Evolutionary conservation across 2,113 vertebrate genomes (phyloP).

Genomic region (Bufo gargarizans): DNA sequence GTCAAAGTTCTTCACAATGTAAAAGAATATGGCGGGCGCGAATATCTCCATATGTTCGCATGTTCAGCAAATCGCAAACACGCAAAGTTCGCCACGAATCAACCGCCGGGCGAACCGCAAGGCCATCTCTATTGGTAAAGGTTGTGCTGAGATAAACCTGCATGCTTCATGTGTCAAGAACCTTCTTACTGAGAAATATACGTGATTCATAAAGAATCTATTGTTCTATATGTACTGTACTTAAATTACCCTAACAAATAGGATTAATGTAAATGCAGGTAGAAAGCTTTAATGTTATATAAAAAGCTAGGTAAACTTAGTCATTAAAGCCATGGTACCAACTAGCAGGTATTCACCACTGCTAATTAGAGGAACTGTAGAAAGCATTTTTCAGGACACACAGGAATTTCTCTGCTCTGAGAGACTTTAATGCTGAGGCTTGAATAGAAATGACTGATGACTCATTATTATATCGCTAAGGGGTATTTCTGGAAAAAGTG

Average conservation of each 20-base stretch:
- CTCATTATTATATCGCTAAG: slow-evolving; percentile 56
- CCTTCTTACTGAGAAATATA: not conserved
- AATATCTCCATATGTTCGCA: no score
- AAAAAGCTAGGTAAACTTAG: not conserved
- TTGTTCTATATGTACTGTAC: slow-evolving; percentile 4
- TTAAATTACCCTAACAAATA: not conserved
- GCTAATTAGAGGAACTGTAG: slow-evolving; percentile 36
- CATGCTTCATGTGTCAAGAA: not conserved
- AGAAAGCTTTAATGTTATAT: not conserved
- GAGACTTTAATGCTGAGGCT: slow-evolving; percentile 51
- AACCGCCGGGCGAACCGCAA: no score
- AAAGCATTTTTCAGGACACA: slow-evolving; percentile 49
- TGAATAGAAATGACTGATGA: slow-evolving; percentile 47
- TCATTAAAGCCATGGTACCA: slow-evolving; percentile 21
- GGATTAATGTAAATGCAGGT: slow-evolving; percentile 15
- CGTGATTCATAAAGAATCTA: not conserved
- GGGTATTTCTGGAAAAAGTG: slow-evolving; percentile 45
- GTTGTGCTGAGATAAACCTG: no score
- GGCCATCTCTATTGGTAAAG: no score
- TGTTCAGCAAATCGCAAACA: no score
- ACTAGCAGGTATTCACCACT: slow-evolving; percentile 18
- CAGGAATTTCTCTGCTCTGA: slow-evolving; percentile 50
- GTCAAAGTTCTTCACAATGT: no score
- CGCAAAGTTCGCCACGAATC: no score
- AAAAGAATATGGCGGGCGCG: no score